Base-by-base conservation (phyloP, 2,888 invertebrate species). In the Cryptus armator region DNA sequence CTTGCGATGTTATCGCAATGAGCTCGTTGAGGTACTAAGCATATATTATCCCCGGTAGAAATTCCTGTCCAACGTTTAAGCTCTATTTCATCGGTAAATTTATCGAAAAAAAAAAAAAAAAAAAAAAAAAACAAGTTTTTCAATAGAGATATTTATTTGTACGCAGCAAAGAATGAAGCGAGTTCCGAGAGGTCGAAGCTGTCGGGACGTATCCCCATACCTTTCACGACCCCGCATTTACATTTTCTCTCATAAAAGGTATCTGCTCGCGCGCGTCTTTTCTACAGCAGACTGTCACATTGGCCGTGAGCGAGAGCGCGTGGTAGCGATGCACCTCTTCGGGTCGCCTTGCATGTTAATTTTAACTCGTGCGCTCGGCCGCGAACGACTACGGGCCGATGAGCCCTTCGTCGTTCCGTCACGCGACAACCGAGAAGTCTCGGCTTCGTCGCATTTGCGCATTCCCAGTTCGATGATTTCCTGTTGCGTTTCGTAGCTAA, bases 331-430 rank as follows among this genome's bases (percentile, higher is more conserved):
- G 44, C 74, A 56, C 62, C 51, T 79, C 74, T 46, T 37, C 70
- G 79, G 82, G 78, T 66, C 75, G 85, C n/a, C 78, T 70, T 82
- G 81, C 81, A 85, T 82, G 81, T 79, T 84, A 84, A 84, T 84
- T 81, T 78, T 81, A 81, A 78, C 81, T 84, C 81, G 84, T 62
- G 72, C 62, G 67, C 43, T 68, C 79, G 44, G 62, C 66, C 46
- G 66, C 80, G 46, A 80, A 71, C 59, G 70, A 70, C 59, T 43
- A 74, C 66, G 51, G 44, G 71, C 51, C 51, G 14, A 16, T 64
- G 68, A 75, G 81, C 84, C 78, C 84, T 84, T 82, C 70, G 76
- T 74, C 74, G 79, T 74, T 80, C 32, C 72, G 80, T 77, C 80
- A 83, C 83, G 83, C 71, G 76, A 59, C 81, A 7, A 51, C 24